Conservation (phyloP, 2,113 vertebrate genomes). For the Illadopsis cleaveri region DNA sequence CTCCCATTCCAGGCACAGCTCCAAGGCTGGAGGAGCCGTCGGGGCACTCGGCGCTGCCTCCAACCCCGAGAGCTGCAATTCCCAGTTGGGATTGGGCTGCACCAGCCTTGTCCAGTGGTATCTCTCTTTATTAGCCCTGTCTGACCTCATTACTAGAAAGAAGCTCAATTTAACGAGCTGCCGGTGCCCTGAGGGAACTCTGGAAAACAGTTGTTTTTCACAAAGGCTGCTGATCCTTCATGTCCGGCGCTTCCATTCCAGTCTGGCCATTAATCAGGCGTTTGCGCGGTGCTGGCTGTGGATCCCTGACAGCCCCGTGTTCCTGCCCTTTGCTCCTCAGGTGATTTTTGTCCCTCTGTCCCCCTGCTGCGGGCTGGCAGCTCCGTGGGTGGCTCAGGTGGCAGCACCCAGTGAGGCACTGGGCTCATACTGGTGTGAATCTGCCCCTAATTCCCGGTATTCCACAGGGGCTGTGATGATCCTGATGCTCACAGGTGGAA, state of each 20-base stretch:
- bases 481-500: not conserved
- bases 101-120: not conserved
- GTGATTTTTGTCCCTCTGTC: not conserved
- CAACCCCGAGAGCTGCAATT: not conserved
- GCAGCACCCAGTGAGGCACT: not conserved
- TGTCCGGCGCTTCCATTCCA: not conserved
- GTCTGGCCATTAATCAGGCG: slow-evolving; percentile 26
- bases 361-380: fast-evolving
- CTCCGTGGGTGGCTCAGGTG: fast-evolving
- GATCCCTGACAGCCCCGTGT: not conserved
- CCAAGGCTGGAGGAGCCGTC: not conserved
- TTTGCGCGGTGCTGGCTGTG: not conserved
- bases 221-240: slow-evolving; percentile 53
- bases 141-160: slow-evolving; percentile 64
- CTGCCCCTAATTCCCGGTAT: not conserved
- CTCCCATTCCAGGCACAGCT: not conserved
- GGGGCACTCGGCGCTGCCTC: fast-evolving
- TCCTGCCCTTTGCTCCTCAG: not conserved
- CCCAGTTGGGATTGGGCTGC: slow-evolving; percentile 10
- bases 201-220: slow-evolving; percentile 53
- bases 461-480: not conserved
- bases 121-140: slow-evolving; percentile 68
- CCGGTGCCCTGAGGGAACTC: slow-evolving; percentile 9
- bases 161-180: slow-evolving; percentile 49
- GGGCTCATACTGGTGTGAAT: not conserved